Conservation (phyloP, 2,113 vertebrate genomes). For the Tringa solitaria region DNA sequence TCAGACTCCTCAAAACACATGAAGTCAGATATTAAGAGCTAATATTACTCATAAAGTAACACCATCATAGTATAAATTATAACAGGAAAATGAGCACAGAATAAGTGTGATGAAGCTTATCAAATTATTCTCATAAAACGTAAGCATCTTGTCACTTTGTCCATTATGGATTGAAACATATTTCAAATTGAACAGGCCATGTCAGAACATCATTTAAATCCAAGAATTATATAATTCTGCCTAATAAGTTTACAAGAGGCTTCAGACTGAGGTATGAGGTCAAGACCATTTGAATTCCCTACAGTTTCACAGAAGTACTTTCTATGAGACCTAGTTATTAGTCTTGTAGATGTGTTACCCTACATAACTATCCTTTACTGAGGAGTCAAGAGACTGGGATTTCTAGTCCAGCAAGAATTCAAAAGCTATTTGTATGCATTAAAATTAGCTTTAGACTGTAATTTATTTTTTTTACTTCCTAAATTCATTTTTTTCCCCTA, state of each 20-base stretch:
- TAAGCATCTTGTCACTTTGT: not conserved
- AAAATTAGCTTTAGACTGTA: not conserved
- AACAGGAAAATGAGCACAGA: not conserved
- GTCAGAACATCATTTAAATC: not conserved
- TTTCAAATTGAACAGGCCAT: not conserved
- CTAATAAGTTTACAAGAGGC: not conserved
- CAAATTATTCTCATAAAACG: not conserved
- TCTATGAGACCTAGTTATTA: not conserved
- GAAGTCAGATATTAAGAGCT: not conserved
- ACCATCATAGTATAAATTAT: not conserved
- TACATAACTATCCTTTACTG: not conserved
- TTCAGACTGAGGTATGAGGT: not conserved
- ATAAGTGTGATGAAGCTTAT: not conserved
- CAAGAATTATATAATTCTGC: not conserved
- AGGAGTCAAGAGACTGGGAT: not conserved
- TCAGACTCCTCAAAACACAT: not conserved
- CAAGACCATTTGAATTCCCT: not conserved
- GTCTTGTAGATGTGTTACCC: not conserved
- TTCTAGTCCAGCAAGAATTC: slow-evolving; percentile 1
- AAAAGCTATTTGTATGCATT: not conserved
- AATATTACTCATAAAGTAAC: not conserved
- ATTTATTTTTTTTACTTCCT: not conserved
- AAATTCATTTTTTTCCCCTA: not conserved
- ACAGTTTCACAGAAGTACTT: not conserved
- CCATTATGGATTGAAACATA: not conserved